Evolutionary conservation across 2,797 vertebrate genomes (phyloP).

Genomic region (Melanotaenia maccullochi): DNA sequence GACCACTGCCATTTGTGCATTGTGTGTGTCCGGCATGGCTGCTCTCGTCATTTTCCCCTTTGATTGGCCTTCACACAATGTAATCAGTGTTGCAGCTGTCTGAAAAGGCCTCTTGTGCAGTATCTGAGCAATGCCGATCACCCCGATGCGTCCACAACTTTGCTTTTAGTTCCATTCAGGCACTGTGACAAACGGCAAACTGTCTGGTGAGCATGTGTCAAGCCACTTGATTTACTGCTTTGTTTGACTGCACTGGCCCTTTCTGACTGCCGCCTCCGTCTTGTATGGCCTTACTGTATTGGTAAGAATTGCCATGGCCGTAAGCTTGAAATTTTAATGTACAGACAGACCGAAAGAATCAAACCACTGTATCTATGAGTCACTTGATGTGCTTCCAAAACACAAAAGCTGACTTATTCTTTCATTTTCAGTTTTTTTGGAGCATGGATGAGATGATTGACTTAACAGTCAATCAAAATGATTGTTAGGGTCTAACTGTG

Average conservation of each 20-base stretch:
- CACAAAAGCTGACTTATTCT: conserved; percentile 67
- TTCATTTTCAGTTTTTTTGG: conserved; percentile 49
- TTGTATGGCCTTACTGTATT: conserved; percentile 73
- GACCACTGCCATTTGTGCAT: conserved; percentile 80
- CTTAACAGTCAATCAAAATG: conserved; percentile 45
- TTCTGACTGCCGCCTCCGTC: conserved; percentile 67
- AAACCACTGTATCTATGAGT: conserved; percentile 51
- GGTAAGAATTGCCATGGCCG: conserved; percentile 76
- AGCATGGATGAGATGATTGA: conserved; percentile 50
- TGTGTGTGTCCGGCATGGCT: conserved; percentile 80
- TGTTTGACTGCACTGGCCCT: conserved; percentile 77
- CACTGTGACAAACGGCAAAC: conserved; percentile 82
- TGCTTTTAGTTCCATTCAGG: conserved; percentile 83
- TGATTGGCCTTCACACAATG: conserved; percentile 85
- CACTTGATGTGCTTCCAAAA: conserved; percentile 54
- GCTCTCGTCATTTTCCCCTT: conserved; percentile 84
- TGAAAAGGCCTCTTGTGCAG: conserved; percentile 85
- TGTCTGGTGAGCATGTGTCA: conserved; percentile 84
- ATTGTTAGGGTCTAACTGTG: conserved; percentile 34
- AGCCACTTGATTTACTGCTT: conserved; percentile 84
- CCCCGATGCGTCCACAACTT: conserved; percentile 76
- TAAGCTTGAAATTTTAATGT: conserved; percentile 82
- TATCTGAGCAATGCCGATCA: conserved; percentile 79
- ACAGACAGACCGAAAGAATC: conserved; percentile 70
- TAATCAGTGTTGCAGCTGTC: conserved; percentile 83